Evolutionary conservation across 2,888 invertebrate genomes (phyloP).

Genomic region (Aphrophora alni): DNA sequence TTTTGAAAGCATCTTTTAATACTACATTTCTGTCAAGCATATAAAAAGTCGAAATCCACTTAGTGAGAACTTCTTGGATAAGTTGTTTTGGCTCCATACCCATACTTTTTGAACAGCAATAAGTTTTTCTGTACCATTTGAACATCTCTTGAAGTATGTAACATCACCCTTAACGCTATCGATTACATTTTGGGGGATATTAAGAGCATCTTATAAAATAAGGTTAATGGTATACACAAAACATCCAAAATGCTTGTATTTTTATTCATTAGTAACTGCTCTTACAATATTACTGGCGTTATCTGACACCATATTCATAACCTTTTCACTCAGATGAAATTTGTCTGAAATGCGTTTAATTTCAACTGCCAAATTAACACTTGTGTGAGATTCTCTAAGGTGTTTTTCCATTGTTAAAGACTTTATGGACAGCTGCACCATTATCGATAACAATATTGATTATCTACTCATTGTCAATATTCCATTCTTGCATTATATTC

Average conservation of each 20-base stretch:
- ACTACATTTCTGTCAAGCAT: background rate
- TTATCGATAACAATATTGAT: too few relatives aligned
- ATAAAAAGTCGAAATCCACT: too few relatives aligned
- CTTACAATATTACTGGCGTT: background rate
- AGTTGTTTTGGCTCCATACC: slow-evolving; percentile 12
- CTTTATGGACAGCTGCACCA: too few relatives aligned
- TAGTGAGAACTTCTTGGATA: too few relatives aligned
- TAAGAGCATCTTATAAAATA: background rate
- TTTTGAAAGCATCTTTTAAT: background rate
- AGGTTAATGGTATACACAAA: too few relatives aligned
- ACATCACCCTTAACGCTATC: background rate
- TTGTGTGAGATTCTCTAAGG: slow-evolving; percentile 8
- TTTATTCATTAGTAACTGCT: background rate
- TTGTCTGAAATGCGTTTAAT: background rate
- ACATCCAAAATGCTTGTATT: too few relatives aligned
- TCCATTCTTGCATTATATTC: too few relatives aligned
- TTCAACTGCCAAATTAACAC: slow-evolving; percentile 6
- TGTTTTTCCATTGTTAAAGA: too few relatives aligned
- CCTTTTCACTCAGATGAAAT: background rate
- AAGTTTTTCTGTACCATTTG: background rate
- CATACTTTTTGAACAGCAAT: background rate
- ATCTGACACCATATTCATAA: background rate
- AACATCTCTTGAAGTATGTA: background rate
- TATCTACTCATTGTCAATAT: too few relatives aligned
- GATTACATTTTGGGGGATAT: too few relatives aligned